Percentiles rank a stretch among this genome's conserved stretches.
Evolutionary conservation across 2,888 invertebrate species (phyloP).

Genomic region (Aporophyla lueneburgensis): DNA sequence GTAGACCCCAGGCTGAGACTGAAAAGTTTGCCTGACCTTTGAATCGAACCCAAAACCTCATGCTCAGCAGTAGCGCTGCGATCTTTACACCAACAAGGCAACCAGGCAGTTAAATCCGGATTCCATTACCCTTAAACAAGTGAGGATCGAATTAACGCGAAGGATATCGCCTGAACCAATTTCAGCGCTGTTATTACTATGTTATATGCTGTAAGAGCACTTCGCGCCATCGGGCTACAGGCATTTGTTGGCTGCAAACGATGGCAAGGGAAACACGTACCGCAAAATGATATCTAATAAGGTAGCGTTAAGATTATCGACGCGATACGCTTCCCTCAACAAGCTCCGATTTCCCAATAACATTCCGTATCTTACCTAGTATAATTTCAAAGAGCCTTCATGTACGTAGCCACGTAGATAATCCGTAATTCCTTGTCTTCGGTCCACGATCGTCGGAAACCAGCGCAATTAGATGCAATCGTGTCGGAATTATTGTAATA

Average conservation of each 20-base stretch:
- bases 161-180: conserved; percentile 38
- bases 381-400: conserved; percentile 68
- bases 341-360: conserved; percentile 71
- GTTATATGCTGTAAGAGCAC: conserved; percentile 52
- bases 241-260: conserved; percentile 59
- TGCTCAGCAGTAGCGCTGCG: too few relatives aligned
- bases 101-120: conserved; percentile 1
- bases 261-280: conserved; percentile 80
- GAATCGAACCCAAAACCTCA: too few relatives aligned
- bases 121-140: conserved; percentile 18
- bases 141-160: conserved; percentile 21
- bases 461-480: conserved; percentile 89
- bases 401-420: conserved; percentile 73
- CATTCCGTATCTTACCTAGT: conserved; percentile 61
- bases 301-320: conserved; percentile 79
- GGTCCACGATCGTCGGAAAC: conserved; percentile 85
- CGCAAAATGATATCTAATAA: conserved; percentile 81
- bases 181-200: conserved; percentile 53
- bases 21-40: too few relatives aligned
- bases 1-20: too few relatives aligned
- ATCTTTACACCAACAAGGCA: too few relatives aligned
- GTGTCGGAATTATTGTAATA: conserved; percentile 90
- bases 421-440: conserved; percentile 82
- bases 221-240: conserved; percentile 57
- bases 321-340: conserved; percentile 79